phyloP scores from a whole-genome alignment of 2,888 invertebrate species.

The Minunthozetes semirufus region DNA sequence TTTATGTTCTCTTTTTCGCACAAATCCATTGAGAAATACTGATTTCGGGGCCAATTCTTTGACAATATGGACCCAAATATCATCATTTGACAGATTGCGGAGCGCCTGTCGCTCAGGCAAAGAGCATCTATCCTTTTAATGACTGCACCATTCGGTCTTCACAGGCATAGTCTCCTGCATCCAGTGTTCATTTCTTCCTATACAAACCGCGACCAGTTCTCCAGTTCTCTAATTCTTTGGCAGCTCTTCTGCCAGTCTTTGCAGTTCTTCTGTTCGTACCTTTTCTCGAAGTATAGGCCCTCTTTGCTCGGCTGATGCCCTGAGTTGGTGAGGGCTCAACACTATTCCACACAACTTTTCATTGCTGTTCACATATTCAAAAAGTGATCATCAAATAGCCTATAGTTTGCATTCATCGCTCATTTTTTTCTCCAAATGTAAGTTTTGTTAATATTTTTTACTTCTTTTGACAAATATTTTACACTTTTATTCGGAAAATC shows the following conservation, averaged over 20 bases:
- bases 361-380: background rate
- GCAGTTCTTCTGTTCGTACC: background rate
- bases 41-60: background rate
- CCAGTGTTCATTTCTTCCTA: constrained; percentile 10
- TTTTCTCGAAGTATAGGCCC: background rate
- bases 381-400: constrained; percentile 23
- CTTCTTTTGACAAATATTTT: too few species aligned
- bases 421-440: background rate
- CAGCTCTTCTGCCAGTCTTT: background rate
- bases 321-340: too few species aligned
- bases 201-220: background rate
- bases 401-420: background rate
- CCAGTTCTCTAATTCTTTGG: background rate
- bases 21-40: background rate
- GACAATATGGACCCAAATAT: background rate
- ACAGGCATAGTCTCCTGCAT: background rate
- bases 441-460: too few species aligned
- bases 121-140: constrained; percentile 20
- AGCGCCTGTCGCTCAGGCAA: background rate
- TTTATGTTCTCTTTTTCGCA: background rate
- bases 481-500: too few species aligned
- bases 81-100: background rate
- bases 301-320: background rate
- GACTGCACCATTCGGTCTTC: background rate
- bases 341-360: background rate